A percentile compares a stretch with the other conserved stretches of the same genome.
Evolutionary conservation across 2,888 invertebrate species (phyloP).

Genomic region (Agrotis segetum): DNA sequence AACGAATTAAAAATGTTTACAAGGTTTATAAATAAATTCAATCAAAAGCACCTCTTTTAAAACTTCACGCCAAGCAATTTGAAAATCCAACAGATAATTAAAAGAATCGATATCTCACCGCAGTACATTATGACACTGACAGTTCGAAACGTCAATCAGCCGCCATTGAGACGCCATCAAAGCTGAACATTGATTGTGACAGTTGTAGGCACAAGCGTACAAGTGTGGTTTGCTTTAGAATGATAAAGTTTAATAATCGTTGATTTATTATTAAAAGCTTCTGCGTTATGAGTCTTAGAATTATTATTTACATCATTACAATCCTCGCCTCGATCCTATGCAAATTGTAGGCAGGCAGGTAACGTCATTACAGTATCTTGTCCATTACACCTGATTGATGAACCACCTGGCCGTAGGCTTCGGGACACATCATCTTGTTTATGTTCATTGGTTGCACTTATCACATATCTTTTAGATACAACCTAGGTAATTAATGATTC

Average conservation of each 20-base stretch:
- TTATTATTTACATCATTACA: constrained; percentile 56
- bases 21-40: constrained; percentile 38
- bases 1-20: constrained; percentile 41
- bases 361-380: constrained; percentile 65
- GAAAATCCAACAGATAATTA: constrained; percentile 40
- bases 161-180: constrained; percentile 49
- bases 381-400: constrained; percentile 75
- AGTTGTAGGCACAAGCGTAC: constrained; percentile 14
- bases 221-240: constrained; percentile 32
- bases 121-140: constrained; percentile 30
- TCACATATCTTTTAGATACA: constrained; percentile 64
- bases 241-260: constrained; percentile 24
- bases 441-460: constrained; percentile 63
- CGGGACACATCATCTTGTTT: constrained; percentile 67
- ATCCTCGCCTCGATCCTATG: constrained; percentile 44
- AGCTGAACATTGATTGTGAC: constrained; percentile 46
- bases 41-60: constrained; percentile 32
- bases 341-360: constrained; percentile 53
- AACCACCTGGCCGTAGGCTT: constrained; percentile 52
- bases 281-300: background rate
- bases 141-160: constrained; percentile 54
- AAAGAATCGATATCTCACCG: constrained; percentile 34
- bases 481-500: constrained; percentile 62
- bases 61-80: constrained; percentile 35
- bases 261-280: constrained; percentile 31